Evolutionary conservation across 2,113 vertebrate genomes (phyloP), one percentile per base, ranked within the genome.

Genomic region (Diadophis punctatus): DNA sequence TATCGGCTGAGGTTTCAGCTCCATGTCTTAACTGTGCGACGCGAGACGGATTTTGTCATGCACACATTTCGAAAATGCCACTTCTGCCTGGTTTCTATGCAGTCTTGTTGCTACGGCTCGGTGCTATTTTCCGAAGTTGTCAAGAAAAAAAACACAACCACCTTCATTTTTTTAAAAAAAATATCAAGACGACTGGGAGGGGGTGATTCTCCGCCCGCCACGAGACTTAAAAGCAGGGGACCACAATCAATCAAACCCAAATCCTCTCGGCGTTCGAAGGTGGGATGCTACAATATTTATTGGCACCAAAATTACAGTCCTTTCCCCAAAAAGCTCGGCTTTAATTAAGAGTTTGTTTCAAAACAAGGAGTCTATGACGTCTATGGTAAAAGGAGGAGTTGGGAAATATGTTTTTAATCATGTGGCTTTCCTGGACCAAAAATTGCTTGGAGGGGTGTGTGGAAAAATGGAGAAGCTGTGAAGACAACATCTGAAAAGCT

Each of bases 71-170:
- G 16, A 43, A 39, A 27, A 51, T 0, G 80, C 91, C 85, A 94
- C 87, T 94, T 95, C 90, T 74, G 85, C 87, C 25, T 90, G 84
- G 93, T 88, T 96, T 0, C 25, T 92, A 90, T 0, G 34, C 91
- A 96, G 93, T 55, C 1, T 91, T 92, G 95, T 95, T 96, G 95
- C 96, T 96, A 97, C 88, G 95, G 94, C 94, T 97, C 23, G 94
- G 39, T 48, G 94, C 94, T 93, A 94, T 93, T 96, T 96, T 94
- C 91, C 94, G 94, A 95, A 95, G 95, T 92, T 97, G 94, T 94
- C 95, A 94, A 94, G 94, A 92, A 96, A 90, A 12, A 93, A 3
- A 95, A 87, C 34, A 80, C 93, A 58, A 10, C 23, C 2, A 95
- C 93, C 95, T 94, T 96, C 95, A 93, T 95, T 96, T 96, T 94